Evolutionary conservation across 2,113 vertebrate species (phyloP).

Genomic region (Steatornis caripensis): DNA sequence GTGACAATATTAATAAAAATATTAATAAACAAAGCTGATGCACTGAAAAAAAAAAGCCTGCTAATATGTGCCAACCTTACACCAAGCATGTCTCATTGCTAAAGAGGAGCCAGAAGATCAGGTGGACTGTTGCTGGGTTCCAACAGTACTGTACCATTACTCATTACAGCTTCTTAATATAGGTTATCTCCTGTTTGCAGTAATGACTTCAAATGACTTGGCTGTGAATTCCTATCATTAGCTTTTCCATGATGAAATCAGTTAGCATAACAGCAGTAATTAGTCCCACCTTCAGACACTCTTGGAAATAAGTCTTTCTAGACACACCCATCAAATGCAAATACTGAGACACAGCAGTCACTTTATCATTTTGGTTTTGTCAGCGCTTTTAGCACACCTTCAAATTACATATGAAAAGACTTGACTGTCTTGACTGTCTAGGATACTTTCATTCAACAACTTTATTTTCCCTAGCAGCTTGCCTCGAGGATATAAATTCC

Average conservation of each 20-base stretch:
- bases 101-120: not conserved
- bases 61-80: not conserved
- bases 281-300: conserved; percentile 7
- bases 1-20: not conserved
- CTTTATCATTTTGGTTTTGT: not conserved
- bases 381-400: conserved; percentile 11
- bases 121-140: not conserved
- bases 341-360: not conserved
- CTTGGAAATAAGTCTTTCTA: not conserved
- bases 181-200: not conserved
- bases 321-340: not conserved
- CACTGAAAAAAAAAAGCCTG: not conserved
- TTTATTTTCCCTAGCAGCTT: conserved; percentile 14
- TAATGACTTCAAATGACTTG: conserved; percentile 12
- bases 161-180: conserved; percentile 5
- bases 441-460: not conserved
- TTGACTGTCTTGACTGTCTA: not conserved
- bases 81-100: not conserved
- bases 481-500: conserved; percentile 27
- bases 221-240: not conserved
- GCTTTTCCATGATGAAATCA: conserved; percentile 43
- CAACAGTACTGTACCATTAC: not conserved
- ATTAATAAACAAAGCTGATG: not conserved
- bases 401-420: not conserved
- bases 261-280: not conserved